phyloP scores from a whole-genome alignment of 1,140 invertebrate species.

The Idris sp. region DNA sequence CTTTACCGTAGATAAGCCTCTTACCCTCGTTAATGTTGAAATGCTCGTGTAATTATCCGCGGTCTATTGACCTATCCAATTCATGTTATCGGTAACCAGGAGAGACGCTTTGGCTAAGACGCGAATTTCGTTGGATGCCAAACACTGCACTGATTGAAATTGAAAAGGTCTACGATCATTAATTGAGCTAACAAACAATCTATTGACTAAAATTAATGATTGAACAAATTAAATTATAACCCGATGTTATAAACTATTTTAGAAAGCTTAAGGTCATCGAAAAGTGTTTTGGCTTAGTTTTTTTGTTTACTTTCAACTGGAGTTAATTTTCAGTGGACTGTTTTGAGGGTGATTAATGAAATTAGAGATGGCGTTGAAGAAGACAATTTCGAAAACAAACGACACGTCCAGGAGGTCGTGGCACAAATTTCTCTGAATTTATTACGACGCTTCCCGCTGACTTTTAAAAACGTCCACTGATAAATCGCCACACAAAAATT shows the following conservation, averaged over 20 bases:
- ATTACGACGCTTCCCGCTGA: not conserved
- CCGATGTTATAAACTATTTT: too few species aligned
- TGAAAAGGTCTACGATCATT: too few species aligned
- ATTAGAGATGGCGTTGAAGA: not conserved
- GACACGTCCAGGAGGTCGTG: not conserved
- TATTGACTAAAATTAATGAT: too few species aligned
- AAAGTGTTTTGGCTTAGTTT: too few species aligned
- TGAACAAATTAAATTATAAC: too few species aligned
- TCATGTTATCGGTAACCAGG: slow-evolving; percentile 34
- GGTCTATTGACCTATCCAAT: slow-evolving; percentile 42
- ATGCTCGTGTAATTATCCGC: slow-evolving; percentile 50
- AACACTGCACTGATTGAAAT: too few species aligned
- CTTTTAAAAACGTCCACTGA: slow-evolving; percentile 8
- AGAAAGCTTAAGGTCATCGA: too few species aligned
- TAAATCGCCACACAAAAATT: slow-evolving; percentile 12
- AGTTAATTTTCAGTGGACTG: too few species aligned
- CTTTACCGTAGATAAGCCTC: slow-evolving; percentile 50
- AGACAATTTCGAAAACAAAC: not conserved
- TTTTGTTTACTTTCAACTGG: too few species aligned
- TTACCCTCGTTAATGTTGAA: slow-evolving; percentile 53
- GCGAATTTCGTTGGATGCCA: slow-evolving; percentile 10
- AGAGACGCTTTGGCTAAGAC: slow-evolving; percentile 17
- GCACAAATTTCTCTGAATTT: slow-evolving; percentile 7
- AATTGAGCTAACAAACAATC: too few species aligned
- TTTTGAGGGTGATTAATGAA: too few species aligned